A percentile compares a stretch with the other conserved stretches of the same genome.
Evolutionary conservation across 2,888 invertebrate species (phyloP).

Genomic region (Drosophila prolongata): DNA sequence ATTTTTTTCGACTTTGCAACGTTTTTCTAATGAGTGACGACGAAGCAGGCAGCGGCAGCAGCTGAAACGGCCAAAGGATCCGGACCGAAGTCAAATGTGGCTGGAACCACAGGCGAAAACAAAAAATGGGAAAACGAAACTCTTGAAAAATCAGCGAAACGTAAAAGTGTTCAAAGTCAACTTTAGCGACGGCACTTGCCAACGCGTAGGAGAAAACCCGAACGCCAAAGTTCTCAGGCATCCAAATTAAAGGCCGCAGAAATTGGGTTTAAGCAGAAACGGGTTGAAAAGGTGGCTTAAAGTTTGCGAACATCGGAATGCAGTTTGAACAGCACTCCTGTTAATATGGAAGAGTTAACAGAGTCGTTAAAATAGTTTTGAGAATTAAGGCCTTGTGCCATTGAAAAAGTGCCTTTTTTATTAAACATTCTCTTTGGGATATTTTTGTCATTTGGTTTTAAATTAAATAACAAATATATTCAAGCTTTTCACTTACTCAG

Average conservation of each 20-base stretch:
- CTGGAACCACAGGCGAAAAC: slow-evolving; percentile 42
- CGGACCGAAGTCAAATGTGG: slow-evolving; percentile 65
- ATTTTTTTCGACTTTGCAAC: slow-evolving; percentile 70
- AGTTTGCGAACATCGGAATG: slow-evolving; percentile 1
- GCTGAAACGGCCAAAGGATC: slow-evolving; percentile 24
- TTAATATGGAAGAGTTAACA: slow-evolving; percentile 5
- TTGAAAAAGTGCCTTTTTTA: too few relatives aligned
- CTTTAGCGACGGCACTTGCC: slow-evolving; percentile 64
- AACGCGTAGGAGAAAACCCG: slow-evolving; percentile 33
- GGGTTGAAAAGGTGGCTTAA: slow-evolving; percentile 9
- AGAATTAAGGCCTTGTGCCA: too few relatives aligned
- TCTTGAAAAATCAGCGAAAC: slow-evolving; percentile 81
- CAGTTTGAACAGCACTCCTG: slow-evolving; percentile 1
- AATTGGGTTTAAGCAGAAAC: slow-evolving; percentile 19
- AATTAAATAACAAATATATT: too few relatives aligned
- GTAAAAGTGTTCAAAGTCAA: slow-evolving; percentile 83
- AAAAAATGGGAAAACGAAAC: slow-evolving; percentile 48
- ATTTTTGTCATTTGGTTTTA: too few relatives aligned
- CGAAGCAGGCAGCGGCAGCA: slow-evolving; percentile 21
- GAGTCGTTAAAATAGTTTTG: slow-evolving; percentile 2
- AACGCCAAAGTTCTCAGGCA: slow-evolving; percentile 31
- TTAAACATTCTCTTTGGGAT: too few relatives aligned
- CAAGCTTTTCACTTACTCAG: too few relatives aligned
- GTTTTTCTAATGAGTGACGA: slow-evolving; percentile 79
- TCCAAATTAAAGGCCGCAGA: slow-evolving; percentile 40